These are phyloP conservation scores for Lepidurus arcticus DNA, from an alignment of 1,140 invertebrate species.

Conservation along the genomic window DNA sequence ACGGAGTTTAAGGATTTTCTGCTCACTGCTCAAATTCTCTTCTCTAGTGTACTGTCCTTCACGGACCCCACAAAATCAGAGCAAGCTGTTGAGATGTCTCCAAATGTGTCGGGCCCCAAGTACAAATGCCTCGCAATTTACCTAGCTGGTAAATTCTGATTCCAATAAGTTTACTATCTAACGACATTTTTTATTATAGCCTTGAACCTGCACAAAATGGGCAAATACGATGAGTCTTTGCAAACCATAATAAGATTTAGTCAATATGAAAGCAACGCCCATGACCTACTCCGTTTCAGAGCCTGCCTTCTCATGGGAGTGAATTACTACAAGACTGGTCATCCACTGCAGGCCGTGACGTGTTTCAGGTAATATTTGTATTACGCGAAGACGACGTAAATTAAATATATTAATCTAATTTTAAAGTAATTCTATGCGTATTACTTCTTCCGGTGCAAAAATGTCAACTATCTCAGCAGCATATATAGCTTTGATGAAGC, in stretches of 20 bases:
- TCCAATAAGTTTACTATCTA: background rate
- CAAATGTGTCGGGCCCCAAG: background rate
- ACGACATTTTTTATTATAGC: background rate
- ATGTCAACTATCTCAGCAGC: background rate
- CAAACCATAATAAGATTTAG: background rate
- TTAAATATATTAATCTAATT: background rate
- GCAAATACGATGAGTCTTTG: background rate
- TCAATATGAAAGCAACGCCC: background rate
- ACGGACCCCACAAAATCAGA: background rate
- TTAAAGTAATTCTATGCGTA: background rate
- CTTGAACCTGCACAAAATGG: background rate
- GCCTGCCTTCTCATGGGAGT: background rate
- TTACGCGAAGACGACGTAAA: background rate
- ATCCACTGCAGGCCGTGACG: background rate
- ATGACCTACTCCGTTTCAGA: background rate
- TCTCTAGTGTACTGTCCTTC: background rate
- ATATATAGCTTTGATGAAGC: background rate
- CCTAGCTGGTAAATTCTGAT: background rate
- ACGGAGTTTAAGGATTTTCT: background rate
- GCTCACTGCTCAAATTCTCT: background rate
- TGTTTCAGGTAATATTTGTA: background rate
- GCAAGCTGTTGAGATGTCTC: background rate
- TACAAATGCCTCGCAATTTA: constrained; percentile 2
- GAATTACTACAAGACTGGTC: background rate
- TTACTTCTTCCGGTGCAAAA: background rate